Conservation (phyloP, 2,888 invertebrate genomes). For the Dorcus parallelipipedus region DNA sequence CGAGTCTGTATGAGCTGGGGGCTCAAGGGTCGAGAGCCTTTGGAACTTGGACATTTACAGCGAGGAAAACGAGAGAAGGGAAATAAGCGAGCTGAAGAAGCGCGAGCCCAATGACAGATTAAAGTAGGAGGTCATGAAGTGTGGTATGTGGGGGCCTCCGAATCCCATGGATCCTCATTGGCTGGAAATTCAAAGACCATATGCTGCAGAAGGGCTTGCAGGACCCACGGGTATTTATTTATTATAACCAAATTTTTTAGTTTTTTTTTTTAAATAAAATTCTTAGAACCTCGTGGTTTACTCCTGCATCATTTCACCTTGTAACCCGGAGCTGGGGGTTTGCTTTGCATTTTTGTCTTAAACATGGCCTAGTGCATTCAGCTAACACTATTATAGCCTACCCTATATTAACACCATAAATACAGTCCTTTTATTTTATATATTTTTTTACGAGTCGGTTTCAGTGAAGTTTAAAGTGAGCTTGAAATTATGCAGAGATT, state of each 20-base stretch:
- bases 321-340: slow-evolving; percentile 65
- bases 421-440: no score
- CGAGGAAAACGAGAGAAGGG: slow-evolving; percentile 68
- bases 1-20: slow-evolving; percentile 67
- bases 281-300: slow-evolving; percentile 43
- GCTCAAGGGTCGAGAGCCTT: slow-evolving; percentile 51
- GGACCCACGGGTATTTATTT: slow-evolving; percentile 39
- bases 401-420: not conserved
- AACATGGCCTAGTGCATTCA: no score
- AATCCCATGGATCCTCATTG: slow-evolving; percentile 67
- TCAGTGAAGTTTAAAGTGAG: no score
- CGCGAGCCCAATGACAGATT: slow-evolving; percentile 79
- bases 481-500: no score
- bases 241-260: not conserved
- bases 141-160: slow-evolving; percentile 47
- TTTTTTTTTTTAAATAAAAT: no score
- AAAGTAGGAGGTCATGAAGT: slow-evolving; percentile 85
- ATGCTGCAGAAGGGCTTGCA: slow-evolving; percentile 48
- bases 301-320: slow-evolving; percentile 70
- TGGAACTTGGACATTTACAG: slow-evolving; percentile 66
- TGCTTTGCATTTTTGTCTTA: no score
- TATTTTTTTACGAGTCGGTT: no score
- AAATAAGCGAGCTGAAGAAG: slow-evolving; percentile 76
- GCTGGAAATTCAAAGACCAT: slow-evolving; percentile 84
- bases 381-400: slow-evolving; percentile 20